Base-by-base conservation (phyloP, 2,888 invertebrate genomes). In the Proisotoma minuta region DNA sequence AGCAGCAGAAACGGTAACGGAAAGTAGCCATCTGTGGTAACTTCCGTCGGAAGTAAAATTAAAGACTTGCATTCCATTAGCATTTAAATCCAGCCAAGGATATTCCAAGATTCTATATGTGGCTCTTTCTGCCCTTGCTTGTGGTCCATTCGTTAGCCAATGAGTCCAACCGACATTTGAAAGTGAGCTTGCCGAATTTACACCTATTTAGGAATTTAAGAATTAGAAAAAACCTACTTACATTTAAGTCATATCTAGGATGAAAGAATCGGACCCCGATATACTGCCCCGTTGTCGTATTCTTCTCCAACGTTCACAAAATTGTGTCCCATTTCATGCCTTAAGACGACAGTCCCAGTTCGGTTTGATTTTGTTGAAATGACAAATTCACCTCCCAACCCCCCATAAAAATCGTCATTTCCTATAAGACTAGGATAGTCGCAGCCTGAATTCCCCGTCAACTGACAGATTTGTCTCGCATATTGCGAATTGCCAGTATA, bases 331-430 rank as follows among this genome's bases (percentile, higher is more conserved):
- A 34, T 10, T 34, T 34, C 15, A 10, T 34, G 15, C 34, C 34
- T 34, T 15, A 34, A 15, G 34, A 34, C 34, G 34, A 34, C 34
- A 34, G 34, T 34, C 8, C 72, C 72, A n/a, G 72, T 72, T 20
- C 69, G 53, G 10, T 66, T 56, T 29, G 66, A 66, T 43, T 43
- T 66, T 8, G 72, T 72, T 2, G 69, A 72, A 34, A 72, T 70
- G 3, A 72, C 72, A 53, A 72, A 72, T 39, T 72, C 72, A 18
- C 72, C 72, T 5, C 72, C 72, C 3, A 72, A 48, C 12, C 72
- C 72, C 20, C 72, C 70, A 27, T 72, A 72, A 50, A 65, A 72
- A 40, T 72, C 70, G 57, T 72, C 72, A 40, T 72, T 72, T n/a
- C 64, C 72, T 20, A 39, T 63, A 10, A 66, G 51, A n/a, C 65